Evolutionary conservation across 2,888 invertebrate genomes (phyloP).

Genomic region (Oscheius onirici): DNA sequence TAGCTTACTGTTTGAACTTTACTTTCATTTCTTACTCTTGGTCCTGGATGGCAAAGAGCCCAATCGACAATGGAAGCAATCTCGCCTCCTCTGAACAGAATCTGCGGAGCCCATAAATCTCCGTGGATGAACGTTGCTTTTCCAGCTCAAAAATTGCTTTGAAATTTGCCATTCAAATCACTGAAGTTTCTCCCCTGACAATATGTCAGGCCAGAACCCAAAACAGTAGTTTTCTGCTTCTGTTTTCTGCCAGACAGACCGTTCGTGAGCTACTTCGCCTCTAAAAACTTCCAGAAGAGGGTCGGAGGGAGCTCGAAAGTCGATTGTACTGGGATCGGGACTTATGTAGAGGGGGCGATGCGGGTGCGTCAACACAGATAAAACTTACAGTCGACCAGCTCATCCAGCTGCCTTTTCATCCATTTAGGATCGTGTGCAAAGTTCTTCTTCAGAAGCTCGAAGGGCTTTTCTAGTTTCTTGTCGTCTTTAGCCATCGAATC

Average conservation of each 20-base stretch:
- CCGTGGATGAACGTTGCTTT: conserved; percentile 57
- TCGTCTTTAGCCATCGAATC: background rate
- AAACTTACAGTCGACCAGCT: background rate
- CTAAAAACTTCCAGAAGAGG: too few relatives aligned
- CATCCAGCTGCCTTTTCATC: conserved; percentile 5
- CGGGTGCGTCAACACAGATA: background rate
- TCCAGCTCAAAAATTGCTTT: conserved; percentile 46
- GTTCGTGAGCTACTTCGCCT: too few relatives aligned
- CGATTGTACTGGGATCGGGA: too few relatives aligned
- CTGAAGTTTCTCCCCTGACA: too few relatives aligned
- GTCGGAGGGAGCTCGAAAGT: too few relatives aligned
- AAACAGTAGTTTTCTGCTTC: background rate
- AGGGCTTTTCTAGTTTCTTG: background rate
- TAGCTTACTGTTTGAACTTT: background rate
- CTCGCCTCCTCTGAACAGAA: conserved; percentile 59
- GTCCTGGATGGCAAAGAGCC: conserved; percentile 55
- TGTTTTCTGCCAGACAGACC: too few relatives aligned
- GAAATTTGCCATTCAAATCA: too few relatives aligned
- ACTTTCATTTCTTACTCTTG: background rate
- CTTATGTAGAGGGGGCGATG: too few relatives aligned
- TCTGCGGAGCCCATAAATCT: conserved; percentile 69
- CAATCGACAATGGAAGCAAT: conserved; percentile 68
- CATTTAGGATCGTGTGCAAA: conserved; percentile 13
- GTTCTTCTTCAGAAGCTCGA: conserved; percentile 16
- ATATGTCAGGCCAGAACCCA: too few relatives aligned